Conservation (phyloP, 1,140 invertebrate species). For the Trachymyrmex cornetzi region DNA sequence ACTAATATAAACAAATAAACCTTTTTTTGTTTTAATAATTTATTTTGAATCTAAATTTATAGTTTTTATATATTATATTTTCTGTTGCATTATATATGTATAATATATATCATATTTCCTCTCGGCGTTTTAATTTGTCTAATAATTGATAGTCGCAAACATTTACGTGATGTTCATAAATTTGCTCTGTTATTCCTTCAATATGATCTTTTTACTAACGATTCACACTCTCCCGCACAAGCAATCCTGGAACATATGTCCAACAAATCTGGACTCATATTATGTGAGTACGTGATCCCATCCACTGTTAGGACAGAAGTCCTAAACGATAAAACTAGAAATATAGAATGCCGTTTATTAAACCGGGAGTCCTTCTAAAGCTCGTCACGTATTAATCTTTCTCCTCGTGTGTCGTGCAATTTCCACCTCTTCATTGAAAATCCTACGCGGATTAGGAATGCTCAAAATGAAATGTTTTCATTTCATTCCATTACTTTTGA, state of each 20-base stretch:
- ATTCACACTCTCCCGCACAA: background rate
- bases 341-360: constrained; percentile 16
- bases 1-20: background rate
- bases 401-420: background rate
- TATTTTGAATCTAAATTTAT: constrained; percentile 5
- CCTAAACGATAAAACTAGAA: constrained; percentile 41
- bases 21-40: constrained; percentile 2
- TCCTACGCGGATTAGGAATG: background rate
- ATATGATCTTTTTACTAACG: constrained; percentile 19
- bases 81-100: background rate
- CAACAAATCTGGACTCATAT: constrained; percentile 41
- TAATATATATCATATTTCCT: background rate
- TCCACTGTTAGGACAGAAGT: background rate
- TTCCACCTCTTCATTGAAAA: background rate
- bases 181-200: background rate
- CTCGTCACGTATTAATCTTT: constrained; percentile 39
- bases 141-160: constrained; percentile 1
- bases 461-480: background rate
- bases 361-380: background rate
- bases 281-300: constrained; percentile 49
- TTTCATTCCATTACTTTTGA: background rate
- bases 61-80: background rate
- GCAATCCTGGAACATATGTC: constrained; percentile 39
- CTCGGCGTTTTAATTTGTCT: constrained; percentile 6
- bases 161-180: constrained; percentile 16